These are phyloP conservation scores for Tichodroma muraria DNA, from an alignment of 2,113 vertebrate species.

Conservation along the genomic window DNA sequence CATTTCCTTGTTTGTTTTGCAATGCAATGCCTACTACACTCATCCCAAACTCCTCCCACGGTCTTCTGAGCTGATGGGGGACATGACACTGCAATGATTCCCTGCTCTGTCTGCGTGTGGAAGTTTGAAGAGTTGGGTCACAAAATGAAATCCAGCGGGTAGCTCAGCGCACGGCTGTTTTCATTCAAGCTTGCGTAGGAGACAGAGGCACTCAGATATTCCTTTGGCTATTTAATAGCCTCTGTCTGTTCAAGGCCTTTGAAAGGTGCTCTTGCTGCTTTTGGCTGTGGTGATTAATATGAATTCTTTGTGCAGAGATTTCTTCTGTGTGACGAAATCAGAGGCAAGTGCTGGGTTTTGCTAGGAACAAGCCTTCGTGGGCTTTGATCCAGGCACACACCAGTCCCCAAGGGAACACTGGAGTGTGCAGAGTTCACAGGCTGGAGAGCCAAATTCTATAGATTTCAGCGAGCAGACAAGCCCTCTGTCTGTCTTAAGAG, in stretches of 20 bases:
- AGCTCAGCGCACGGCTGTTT: neutral
- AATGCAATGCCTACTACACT: neutral
- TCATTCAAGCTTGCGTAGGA: neutral
- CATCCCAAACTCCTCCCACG: neutral
- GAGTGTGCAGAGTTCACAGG: neutral
- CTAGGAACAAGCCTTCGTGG: neutral
- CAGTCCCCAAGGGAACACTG: neutral
- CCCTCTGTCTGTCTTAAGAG: neutral
- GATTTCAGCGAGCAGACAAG: neutral
- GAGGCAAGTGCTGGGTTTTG: neutral
- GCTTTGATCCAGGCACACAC: slow-evolving; percentile 12
- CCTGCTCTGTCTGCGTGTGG: neutral
- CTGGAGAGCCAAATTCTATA: neutral
- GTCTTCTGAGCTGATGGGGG: neutral
- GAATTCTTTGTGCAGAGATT: neutral
- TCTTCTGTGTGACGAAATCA: neutral
- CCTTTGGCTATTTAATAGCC: neutral
- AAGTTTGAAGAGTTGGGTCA: neutral
- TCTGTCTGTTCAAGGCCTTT: neutral
- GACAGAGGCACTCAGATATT: neutral
- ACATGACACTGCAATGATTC: neutral
- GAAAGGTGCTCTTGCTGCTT: slow-evolving; percentile 37
- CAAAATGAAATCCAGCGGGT: neutral
- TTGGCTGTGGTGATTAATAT: slow-evolving; percentile 6
- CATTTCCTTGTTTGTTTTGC: slow-evolving; percentile 19